Evolutionary conservation across 1,140 invertebrate species (phyloP).

Genomic region (Oncopodura yosiiana): DNA sequence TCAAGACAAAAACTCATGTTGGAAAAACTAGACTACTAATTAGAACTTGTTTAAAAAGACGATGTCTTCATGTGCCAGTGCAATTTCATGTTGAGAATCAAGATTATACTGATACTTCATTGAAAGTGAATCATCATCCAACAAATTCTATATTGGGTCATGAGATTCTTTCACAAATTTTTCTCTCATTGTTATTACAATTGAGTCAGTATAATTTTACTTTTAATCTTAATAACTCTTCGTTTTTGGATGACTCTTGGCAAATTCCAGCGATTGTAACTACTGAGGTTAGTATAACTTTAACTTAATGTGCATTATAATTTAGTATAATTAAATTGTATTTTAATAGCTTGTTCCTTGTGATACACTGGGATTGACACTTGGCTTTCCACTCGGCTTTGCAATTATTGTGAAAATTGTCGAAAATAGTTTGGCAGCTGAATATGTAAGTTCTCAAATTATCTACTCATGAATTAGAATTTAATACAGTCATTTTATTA

Average conservation of each 20-base stretch:
- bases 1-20: conserved; percentile 24
- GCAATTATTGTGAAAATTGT: conserved; percentile 29
- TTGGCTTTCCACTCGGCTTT: conserved; percentile 34
- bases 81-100: conserved; percentile 30
- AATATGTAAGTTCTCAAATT: conserved; percentile 22
- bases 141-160: conserved; percentile 29
- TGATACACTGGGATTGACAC: conserved; percentile 24
- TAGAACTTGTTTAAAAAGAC: conserved; percentile 25
- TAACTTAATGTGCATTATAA: no score
- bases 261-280: conserved; percentile 26
- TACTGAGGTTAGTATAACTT: no score
- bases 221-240: conserved; percentile 28
- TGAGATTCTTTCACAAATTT: conserved; percentile 32
- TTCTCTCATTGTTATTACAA: conserved; percentile 27
- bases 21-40: conserved; percentile 29
- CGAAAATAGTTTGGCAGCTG: conserved; percentile 29
- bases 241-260: conserved; percentile 34
- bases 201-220: conserved; percentile 24
- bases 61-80: conserved; percentile 28
- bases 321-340: no score
- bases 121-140: conserved; percentile 21
- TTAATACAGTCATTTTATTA: background rate
- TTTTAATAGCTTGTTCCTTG: conserved; percentile 32
- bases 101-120: conserved; percentile 24
- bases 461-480: background rate